Conservation (phyloP, 2,888 invertebrate species). For the Phasia obesa region DNA sequence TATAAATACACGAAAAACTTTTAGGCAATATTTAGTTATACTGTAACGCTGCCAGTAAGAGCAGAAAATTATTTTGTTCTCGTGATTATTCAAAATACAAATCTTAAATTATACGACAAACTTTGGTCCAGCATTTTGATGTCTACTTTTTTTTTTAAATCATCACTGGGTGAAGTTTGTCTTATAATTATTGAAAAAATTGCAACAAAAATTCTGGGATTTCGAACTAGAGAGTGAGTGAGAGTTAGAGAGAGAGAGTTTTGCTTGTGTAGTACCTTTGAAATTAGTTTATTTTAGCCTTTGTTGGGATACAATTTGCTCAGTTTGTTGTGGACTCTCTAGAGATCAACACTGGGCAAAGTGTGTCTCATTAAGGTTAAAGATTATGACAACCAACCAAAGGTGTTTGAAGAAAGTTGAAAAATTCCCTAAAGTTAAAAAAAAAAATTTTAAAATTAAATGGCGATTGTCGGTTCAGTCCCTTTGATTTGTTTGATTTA, state of each 20-base stretch:
- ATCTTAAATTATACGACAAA: slow-evolving; percentile 78
- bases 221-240: neutral
- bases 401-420: neutral
- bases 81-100: neutral
- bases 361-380: slow-evolving; percentile 77
- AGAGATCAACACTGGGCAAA: slow-evolving; percentile 80
- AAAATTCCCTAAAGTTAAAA: neutral
- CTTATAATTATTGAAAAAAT: slow-evolving; percentile 76
- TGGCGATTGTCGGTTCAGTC: slow-evolving; percentile 82
- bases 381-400: neutral
- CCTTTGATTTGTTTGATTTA: slow-evolving; percentile 72
- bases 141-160: slow-evolving; percentile 31
- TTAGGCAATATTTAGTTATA: slow-evolving; percentile 5
- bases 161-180: slow-evolving; percentile 83
- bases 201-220: neutral
- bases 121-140: slow-evolving; percentile 77
- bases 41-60: neutral
- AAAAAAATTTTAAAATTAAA: slow-evolving; percentile 81
- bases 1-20: slow-evolving; percentile 44
- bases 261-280: neutral
- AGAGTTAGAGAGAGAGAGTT: neutral
- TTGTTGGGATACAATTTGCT: slow-evolving; percentile 76
- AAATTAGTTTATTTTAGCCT: neutral
- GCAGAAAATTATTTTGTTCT: neutral
- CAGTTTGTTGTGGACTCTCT: slow-evolving; percentile 75